Evolutionary conservation across 1,140 invertebrate genomes (phyloP), one percentile per base, ranked within the genome.

Genomic region (Lethocerus indicus): DNA sequence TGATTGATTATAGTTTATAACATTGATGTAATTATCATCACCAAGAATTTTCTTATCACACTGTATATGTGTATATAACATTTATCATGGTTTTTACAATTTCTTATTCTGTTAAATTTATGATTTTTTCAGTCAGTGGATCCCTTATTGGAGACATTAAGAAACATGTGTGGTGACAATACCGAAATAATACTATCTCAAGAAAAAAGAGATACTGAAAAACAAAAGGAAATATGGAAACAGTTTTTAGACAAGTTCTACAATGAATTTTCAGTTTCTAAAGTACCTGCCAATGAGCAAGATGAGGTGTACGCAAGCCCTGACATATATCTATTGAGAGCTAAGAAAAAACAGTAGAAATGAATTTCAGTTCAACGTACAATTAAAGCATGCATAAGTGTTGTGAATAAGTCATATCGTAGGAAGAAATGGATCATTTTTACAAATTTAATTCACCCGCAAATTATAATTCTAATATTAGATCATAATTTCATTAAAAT

Each of bases 181-280:
- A 63, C 62, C 48, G 64, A 66, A 55, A 68, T 70, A 47, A 65
- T 74, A 37, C 59, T 76, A 45, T 70, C 67, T 47, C 75, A 78
- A 63, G 75, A 78, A 61, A 53, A 72, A 54, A 64, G 74, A 55
- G 71, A 74, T 54, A 67, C 69, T 26, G 69, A 71, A 41, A 62
- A 67, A 52, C 74, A 77, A 60, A 64, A 68, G 54, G 55, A 57
- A 42, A 56, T 73, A 47, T 75, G 72, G 71, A 61, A 66, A 47
- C 55, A 61, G 42, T 76, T 75, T 60, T 61, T 68, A 55, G 58
- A 61, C 32, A 63, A 66, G 53, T 52, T 75, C 4, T 59, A 61
- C 24, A 62, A 68, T 41, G 61, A 58, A 56, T 75, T 74, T 58
- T 56, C 63, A 53, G 57, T 71, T 28, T 57, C 63, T 52, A 56